Evolutionary conservation across 1,140 invertebrate genomes (phyloP).

Genomic region (Leptopilina clavipes): DNA sequence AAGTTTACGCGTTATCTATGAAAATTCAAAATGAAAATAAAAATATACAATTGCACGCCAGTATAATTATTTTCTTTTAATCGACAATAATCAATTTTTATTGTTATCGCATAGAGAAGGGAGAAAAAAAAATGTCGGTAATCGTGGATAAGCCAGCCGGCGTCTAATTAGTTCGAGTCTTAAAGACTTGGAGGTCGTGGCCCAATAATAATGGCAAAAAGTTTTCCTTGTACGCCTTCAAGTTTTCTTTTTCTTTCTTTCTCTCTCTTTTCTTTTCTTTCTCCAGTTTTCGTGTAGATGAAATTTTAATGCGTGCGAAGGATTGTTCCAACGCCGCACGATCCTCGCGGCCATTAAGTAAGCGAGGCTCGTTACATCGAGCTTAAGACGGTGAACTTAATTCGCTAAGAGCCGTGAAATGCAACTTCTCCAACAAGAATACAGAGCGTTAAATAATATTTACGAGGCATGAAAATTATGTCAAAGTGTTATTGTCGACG

Average conservation of each 20-base stretch:
- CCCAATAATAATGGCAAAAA: background rate
- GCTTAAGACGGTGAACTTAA: conserved; percentile 26
- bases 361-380: conserved; percentile 23
- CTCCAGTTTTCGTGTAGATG: conserved; percentile 19
- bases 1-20: too few species aligned
- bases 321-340: conserved; percentile 9
- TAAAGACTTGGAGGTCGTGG: conserved; percentile 3
- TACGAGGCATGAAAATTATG: conserved; percentile 33
- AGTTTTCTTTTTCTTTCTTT: conserved; percentile 6
- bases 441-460: conserved; percentile 33
- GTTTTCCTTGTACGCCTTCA: background rate
- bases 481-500: conserved; percentile 24
- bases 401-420: conserved; percentile 27
- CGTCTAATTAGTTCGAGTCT: conserved; percentile 43
- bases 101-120: too few species aligned
- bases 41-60: too few species aligned
- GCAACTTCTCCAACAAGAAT: conserved; percentile 25
- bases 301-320: conserved; percentile 17
- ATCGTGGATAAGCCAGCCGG: conserved; percentile 40
- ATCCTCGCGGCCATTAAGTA: conserved; percentile 21
- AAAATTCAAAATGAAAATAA: too few species aligned
- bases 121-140: conserved; percentile 35
- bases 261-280: conserved; percentile 6
- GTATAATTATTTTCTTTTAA: too few species aligned
- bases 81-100: too few species aligned